phyloP scores from a whole-genome alignment of 2,797 vertebrate species.

The Nannoperca obscura region DNA sequence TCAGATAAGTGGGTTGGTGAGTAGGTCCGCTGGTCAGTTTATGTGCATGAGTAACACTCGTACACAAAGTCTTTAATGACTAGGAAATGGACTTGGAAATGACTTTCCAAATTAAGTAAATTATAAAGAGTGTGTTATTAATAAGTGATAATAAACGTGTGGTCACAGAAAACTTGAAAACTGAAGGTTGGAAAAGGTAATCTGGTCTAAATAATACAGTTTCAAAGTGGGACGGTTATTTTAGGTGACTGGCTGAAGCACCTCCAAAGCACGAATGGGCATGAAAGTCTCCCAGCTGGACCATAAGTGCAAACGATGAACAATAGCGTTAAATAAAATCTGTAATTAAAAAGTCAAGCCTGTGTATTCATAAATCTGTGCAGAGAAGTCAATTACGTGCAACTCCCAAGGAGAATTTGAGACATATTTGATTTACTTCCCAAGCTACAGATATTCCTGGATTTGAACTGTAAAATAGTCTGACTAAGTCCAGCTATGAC shows the following conservation, averaged over 20 bases:
- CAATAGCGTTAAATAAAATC: too few species aligned
- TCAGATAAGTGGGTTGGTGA: background rate
- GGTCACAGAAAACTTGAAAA: background rate
- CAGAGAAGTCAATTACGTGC: background rate
- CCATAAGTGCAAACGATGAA: too few species aligned
- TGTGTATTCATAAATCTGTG: background rate
- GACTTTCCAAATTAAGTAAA: background rate
- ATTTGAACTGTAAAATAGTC: slow-evolving; percentile 20
- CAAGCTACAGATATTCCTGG: slow-evolving; percentile 32
- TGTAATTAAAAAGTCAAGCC: background rate
- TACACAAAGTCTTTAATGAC: background rate
- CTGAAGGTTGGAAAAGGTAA: background rate
- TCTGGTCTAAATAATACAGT: background rate
- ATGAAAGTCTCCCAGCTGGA: background rate
- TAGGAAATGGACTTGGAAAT: background rate
- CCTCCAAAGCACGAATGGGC: background rate
- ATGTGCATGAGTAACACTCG: background rate
- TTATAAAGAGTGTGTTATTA: background rate
- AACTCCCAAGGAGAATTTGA: background rate
- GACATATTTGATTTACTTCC: slow-evolving; percentile 31
- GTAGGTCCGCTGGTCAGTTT: background rate
- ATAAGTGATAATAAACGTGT: background rate
- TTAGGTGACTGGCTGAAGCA: background rate
- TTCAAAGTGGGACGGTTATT: background rate
- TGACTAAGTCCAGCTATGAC: slow-evolving; percentile 22